phyloP scores from a whole-genome alignment of 2,888 invertebrate genomes.

The Drosophila macrothrix region DNA sequence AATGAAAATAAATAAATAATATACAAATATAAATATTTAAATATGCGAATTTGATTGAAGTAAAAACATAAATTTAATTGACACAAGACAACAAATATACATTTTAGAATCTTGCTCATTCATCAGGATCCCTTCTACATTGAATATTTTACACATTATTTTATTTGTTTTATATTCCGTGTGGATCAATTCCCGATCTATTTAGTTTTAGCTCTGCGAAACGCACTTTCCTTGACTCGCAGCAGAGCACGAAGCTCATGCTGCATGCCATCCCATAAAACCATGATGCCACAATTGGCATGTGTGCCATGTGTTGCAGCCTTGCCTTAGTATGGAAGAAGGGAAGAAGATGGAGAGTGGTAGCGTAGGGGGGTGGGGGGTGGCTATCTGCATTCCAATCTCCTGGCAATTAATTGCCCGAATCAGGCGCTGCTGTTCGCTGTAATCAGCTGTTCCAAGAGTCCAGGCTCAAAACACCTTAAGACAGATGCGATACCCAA shows the following conservation, averaged over 20 bases:
- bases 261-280: slow-evolving; percentile 28
- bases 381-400: slow-evolving; percentile 59
- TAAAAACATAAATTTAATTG: no score
- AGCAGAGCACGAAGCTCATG: slow-evolving; percentile 9
- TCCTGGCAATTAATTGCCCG: slow-evolving; percentile 75
- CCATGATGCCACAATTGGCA: slow-evolving; percentile 49
- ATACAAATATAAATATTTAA: no score
- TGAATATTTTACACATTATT: background rate
- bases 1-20: no score
- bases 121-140: background rate
- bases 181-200: background rate
- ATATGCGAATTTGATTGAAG: no score
- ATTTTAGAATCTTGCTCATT: background rate
- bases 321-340: slow-evolving; percentile 29
- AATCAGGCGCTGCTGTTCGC: slow-evolving; percentile 69
- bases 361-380: background rate
- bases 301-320: slow-evolving; percentile 58
- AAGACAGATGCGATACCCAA: slow-evolving; percentile 52
- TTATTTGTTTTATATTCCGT: background rate
- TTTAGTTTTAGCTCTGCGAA: background rate
- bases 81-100: background rate
- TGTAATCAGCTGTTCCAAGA: slow-evolving; percentile 75
- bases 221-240: background rate
- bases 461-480: slow-evolving; percentile 55
- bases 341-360: background rate